A percentile compares a stretch with the other conserved stretches of the same genome.
Conservation (phyloP, 2,888 invertebrate genomes). For the Conchocele bisecta region DNA sequence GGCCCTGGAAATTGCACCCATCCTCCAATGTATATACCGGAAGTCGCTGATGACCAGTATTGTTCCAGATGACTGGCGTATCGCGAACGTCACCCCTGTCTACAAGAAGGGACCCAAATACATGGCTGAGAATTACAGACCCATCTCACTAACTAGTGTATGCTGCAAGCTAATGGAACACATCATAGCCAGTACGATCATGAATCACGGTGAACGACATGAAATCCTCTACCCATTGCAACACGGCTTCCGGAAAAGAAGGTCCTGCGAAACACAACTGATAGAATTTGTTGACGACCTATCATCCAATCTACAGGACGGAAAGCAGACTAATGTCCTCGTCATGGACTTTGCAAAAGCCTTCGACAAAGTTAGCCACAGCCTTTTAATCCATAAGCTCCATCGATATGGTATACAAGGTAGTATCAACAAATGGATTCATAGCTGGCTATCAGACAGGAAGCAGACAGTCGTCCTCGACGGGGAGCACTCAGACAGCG, state of each 20-base stretch:
- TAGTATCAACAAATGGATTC: conserved; percentile 21
- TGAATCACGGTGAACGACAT: conserved; percentile 13
- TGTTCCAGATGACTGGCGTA: conserved; percentile 14
- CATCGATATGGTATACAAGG: conserved; percentile 30
- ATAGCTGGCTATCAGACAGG: conserved; percentile 8
- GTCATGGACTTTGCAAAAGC: conserved; percentile 45
- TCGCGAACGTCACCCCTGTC: conserved; percentile 16
- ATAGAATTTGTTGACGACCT: conserved; percentile 20
- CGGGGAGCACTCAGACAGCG: background rate
- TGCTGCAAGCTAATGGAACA: conserved; percentile 30
- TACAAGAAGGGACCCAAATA: conserved; percentile 24
- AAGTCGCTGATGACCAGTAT: conserved; percentile 17
- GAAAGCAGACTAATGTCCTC: conserved; percentile 22
- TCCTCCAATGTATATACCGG: background rate
- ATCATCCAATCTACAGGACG: background rate
- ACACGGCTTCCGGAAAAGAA: conserved; percentile 29
- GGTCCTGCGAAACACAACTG: conserved; percentile 28
- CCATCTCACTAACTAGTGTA: conserved; percentile 27
- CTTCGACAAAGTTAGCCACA: conserved; percentile 30
- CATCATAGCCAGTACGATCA: conserved; percentile 6
- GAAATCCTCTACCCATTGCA: conserved; percentile 25
- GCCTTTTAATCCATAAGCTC: conserved; percentile 2
- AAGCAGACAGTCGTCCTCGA: conserved; percentile 11
- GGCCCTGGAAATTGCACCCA: background rate
- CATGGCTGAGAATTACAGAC: conserved; percentile 28